Evolutionary conservation across 2,888 invertebrate genomes (phyloP).

Genomic region (Phymatocera aterrima): DNA sequence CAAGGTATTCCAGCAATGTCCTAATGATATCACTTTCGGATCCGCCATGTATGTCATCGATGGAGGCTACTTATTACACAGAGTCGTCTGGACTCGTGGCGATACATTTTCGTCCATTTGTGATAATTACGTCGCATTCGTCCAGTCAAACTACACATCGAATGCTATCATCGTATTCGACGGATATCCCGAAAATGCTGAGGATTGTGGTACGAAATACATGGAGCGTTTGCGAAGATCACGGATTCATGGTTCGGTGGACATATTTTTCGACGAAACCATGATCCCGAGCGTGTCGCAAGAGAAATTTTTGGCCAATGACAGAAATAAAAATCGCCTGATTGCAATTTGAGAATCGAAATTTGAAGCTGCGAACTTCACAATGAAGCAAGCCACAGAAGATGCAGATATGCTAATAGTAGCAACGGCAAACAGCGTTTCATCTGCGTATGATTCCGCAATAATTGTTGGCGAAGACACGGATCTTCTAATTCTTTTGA

Average conservation of each 20-base stretch:
- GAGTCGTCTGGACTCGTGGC: not conserved
- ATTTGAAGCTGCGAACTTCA: slow-evolving; percentile 15
- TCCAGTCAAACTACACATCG: not conserved
- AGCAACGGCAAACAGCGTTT: slow-evolving; percentile 41
- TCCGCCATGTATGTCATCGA: not conserved
- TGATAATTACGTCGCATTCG: not conserved
- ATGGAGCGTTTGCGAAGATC: slow-evolving; percentile 55
- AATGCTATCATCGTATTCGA: slow-evolving; percentile 28
- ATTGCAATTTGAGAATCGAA: slow-evolving; percentile 43
- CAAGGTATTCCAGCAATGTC: slow-evolving; percentile 56
- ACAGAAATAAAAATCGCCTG: slow-evolving; percentile 51
- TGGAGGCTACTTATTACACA: not conserved
- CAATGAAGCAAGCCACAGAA: slow-evolving; percentile 44
- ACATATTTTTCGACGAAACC: slow-evolving; percentile 52
- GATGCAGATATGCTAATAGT: slow-evolving; percentile 50
- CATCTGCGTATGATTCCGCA: slow-evolving; percentile 8
- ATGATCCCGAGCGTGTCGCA: slow-evolving; percentile 50
- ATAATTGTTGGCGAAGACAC: slow-evolving; percentile 55
- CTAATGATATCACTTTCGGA: too few relatives aligned
- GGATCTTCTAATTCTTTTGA: slow-evolving; percentile 60
- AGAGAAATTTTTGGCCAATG: slow-evolving; percentile 55
- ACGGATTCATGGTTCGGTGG: slow-evolving; percentile 41
- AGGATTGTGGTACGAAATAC: slow-evolving; percentile 52
- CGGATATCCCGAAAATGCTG: slow-evolving; percentile 52
- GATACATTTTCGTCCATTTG: not conserved